These are phyloP conservation scores for Sebastes elongatus DNA, from an alignment of 2,797 vertebrate species.

Conservation along the genomic window DNA sequence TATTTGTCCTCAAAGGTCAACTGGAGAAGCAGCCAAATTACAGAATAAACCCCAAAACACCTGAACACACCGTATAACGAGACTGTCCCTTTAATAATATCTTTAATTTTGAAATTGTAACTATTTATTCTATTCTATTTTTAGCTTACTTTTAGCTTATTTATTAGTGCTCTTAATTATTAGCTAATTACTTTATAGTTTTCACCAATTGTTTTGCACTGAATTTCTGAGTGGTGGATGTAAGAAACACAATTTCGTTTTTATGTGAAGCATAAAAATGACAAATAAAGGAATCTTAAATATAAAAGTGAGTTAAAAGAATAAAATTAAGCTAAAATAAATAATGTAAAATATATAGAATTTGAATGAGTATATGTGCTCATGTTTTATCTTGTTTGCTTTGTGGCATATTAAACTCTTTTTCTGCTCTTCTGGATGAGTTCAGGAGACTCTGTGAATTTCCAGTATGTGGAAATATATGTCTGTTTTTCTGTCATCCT, in stretches of 20 bases:
- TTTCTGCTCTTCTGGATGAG: neutral
- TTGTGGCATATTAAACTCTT: neutral
- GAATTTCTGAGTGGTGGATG: no score
- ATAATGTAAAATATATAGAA: no score
- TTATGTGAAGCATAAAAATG: neutral
- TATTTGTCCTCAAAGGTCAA: neutral
- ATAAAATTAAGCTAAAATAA: no score
- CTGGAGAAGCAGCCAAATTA: neutral
- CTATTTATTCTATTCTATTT: no score
- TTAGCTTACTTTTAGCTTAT: neutral
- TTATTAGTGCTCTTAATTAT: neutral
- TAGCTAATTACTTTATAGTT: no score
- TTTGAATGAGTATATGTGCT: neutral
- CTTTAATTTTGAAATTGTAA: no score
- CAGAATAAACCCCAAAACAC: neutral
- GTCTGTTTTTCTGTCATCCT: neutral
- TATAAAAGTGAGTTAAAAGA: neutral
- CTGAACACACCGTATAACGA: neutral
- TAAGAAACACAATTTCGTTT: no score
- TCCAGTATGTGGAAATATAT: conserved; percentile 55
- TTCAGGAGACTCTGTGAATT: neutral
- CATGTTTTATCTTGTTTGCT: neutral
- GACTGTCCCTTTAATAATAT: no score
- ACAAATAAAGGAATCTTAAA: neutral
- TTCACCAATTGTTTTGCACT: no score